These are phyloP conservation scores for Terebella lapidaria DNA, from an alignment of 2,888 invertebrate genomes.

Conservation along the genomic window DNA sequence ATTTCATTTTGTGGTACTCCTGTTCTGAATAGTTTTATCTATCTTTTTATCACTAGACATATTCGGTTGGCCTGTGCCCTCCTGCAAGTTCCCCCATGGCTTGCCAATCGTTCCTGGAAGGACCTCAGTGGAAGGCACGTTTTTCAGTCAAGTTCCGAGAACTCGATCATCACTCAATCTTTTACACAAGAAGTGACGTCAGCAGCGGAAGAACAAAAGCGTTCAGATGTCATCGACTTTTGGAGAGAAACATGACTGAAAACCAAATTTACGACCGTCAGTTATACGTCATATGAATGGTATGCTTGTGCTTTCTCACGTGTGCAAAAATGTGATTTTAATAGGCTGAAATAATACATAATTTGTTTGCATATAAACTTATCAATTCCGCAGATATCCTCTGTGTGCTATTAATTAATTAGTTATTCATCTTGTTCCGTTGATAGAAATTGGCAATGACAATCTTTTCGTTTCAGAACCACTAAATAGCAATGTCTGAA, in stretches of 20 bases:
- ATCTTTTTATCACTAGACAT: too few species aligned
- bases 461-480: not conserved
- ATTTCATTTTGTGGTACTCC: too few species aligned
- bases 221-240: not conserved
- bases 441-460: too few species aligned
- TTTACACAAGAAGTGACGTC: too few species aligned
- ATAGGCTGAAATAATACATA: too few species aligned
- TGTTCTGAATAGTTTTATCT: too few species aligned
- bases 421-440: not conserved
- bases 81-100: conserved; percentile 38
- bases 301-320: not conserved
- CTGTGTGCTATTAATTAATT: not conserved
- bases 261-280: not conserved
- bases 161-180: too few species aligned
- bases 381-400: too few species aligned
- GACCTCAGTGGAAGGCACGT: conserved; percentile 26
- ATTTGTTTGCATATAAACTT: too few species aligned
- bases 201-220: too few species aligned
- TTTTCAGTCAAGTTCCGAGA: not conserved
- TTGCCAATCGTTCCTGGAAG: conserved; percentile 36
- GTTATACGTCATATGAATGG: not conserved
- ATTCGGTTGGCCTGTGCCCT: conserved; percentile 29
- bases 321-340: not conserved
- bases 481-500: not conserved
- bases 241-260: not conserved